Percentiles rank a stretch among this genome's conserved stretches.
Conservation (phyloP, 2,888 invertebrate genomes). For the Parnassius mnemosyne region DNA sequence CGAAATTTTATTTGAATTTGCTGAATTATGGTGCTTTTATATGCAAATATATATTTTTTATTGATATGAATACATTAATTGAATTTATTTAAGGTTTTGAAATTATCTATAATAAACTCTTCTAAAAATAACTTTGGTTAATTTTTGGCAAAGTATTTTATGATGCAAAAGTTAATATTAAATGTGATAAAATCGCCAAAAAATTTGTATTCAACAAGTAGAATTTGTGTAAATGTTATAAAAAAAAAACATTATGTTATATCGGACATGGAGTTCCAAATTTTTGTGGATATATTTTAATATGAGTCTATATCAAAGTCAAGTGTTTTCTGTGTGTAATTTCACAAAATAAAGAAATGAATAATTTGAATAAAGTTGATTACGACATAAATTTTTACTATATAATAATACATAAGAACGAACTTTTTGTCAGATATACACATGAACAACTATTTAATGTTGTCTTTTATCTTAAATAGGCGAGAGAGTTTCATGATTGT, state of each 20-base stretch:
- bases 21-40: neutral
- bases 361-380: too few species aligned
- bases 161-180: neutral
- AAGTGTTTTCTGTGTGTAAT: neutral
- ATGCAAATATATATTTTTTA: neutral
- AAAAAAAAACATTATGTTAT: too few species aligned
- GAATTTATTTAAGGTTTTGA: neutral
- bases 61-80: neutral
- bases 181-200: too few species aligned
- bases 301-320: conserved; percentile 10
- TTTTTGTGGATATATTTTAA: neutral
- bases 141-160: neutral
- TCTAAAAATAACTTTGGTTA: conserved; percentile 16
- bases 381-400: too few species aligned
- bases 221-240: too few species aligned
- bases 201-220: too few species aligned
- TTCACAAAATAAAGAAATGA: conserved; percentile 4
- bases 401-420: neutral
- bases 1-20: too few species aligned
- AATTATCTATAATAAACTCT: conserved; percentile 25
- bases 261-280: too few species aligned
- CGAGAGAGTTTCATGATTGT: conserved; percentile 41
- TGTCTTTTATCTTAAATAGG: conserved; percentile 12
- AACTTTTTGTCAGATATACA: conserved; percentile 12
- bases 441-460: conserved; percentile 7